Evolutionary conservation across 2,113 vertebrate genomes (phyloP).

Genomic region (Phaetusa simplex): DNA sequence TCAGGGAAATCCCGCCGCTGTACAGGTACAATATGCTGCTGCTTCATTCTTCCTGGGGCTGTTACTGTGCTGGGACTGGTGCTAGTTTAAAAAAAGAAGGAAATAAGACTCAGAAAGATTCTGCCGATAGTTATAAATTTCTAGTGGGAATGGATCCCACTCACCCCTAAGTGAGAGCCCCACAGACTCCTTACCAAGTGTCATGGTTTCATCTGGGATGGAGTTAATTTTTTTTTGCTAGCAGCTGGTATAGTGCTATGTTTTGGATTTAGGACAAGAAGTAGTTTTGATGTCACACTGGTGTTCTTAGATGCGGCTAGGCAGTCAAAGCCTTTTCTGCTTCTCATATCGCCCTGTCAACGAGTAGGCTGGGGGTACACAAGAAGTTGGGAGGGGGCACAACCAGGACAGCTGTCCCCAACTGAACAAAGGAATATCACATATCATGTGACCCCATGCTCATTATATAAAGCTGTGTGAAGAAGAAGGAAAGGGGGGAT

Average conservation of each 20-base stretch:
- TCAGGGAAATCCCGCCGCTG: not conserved
- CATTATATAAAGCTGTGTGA: not conserved
- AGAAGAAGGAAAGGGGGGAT: not conserved
- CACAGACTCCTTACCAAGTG: not conserved
- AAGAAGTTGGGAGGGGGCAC: not conserved
- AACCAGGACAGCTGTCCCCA: not conserved
- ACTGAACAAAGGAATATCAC: not conserved
- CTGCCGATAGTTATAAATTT: not conserved
- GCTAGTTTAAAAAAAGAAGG: not conserved
- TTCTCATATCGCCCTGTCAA: not conserved
- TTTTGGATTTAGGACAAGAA: not conserved
- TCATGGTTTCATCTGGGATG: not conserved
- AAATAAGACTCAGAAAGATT: not conserved
- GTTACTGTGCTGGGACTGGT: not conserved
- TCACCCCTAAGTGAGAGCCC: fast-evolving
- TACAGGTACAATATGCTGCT: not conserved
- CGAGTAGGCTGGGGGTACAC: not conserved
- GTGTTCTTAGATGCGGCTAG: not conserved
- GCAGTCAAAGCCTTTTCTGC: not conserved
- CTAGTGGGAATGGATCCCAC: not conserved
- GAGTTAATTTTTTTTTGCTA: not conserved
- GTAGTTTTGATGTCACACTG: not conserved
- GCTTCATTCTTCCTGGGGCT: not conserved
- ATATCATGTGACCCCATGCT: not conserved
- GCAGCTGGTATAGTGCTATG: not conserved